Evolutionary conservation across 64 coral and sea anemone genomes (phyloP), one percentile per base, ranked within the genome.

Genomic region (Cladopsammia gracilis): DNA sequence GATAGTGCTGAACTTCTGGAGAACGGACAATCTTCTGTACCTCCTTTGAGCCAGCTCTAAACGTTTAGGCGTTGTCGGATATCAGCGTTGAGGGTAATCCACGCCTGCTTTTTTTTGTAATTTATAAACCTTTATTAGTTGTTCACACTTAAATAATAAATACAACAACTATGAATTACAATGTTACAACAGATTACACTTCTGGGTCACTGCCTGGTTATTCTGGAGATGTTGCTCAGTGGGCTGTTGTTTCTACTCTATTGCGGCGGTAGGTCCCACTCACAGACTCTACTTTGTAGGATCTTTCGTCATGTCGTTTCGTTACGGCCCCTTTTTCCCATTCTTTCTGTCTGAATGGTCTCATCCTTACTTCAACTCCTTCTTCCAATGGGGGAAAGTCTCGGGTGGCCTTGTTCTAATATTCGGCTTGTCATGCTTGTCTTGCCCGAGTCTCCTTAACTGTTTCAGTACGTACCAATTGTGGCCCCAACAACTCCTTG

Each of bases 331-430:
- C 66, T 42, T 73, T 87, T 20, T 87, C 34, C 85, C 85, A 87
- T 6, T 71, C n/a, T 18, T 69, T 62, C 45, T 22, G 65, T 73
- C 43, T 71, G 58, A 82, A 89, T 66, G 86, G 93, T 54, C 49
- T 83, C 87, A 94, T 89, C 45, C 78, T 51, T 24, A 94, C 77
- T 34, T 59, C 62, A 20, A 67, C 86, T 51, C 90, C 81, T 83
- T 83, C 81, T 83, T 83, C 68, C 51, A 94, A 57, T 4, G 76
- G 64, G 16, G 72, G 22, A 26, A 83, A 77, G n/a, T 89, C 86
- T 73, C 66, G 82, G 54, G 93, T 71, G 19, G 10, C 48, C 66
- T 22, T 89, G 44, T 82, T 74, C 57, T 94, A 94, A 1, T 94
- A 83, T 2, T 91, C 14, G 52, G 83, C 73, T 61, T 93, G 83